Conservation (phyloP, 2,888 invertebrate species). For the Mantis religiosa region DNA sequence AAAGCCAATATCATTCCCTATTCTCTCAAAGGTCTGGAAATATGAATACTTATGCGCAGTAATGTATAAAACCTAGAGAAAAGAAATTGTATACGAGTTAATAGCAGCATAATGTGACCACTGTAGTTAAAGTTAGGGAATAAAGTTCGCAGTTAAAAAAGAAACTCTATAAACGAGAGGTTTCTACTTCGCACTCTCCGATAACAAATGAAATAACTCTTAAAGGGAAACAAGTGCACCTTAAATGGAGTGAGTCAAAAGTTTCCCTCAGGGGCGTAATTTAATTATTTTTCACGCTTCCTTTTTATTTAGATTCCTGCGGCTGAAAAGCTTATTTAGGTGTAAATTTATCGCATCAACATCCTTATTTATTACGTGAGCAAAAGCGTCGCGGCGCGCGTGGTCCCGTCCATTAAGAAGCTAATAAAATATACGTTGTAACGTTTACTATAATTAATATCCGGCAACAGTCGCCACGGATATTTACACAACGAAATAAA, state of each 20-base stretch:
- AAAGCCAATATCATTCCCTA: no score
- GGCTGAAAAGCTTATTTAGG: neutral
- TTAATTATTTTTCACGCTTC: neutral
- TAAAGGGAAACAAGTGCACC: neutral
- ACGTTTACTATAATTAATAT: neutral
- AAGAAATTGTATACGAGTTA: no score
- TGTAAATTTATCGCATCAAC: neutral
- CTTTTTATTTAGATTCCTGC: neutral
- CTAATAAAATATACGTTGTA: neutral
- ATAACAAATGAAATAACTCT: no score
- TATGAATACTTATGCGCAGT: no score
- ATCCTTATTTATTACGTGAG: neutral
- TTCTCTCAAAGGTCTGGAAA: no score
- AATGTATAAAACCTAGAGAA: no score
- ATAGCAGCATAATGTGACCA: no score
- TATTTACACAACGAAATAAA: neutral
- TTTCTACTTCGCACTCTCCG: no score
- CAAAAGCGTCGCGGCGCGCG: neutral
- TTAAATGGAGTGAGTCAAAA: neutral
- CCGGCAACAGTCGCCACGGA: neutral
- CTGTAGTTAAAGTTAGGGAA: no score
- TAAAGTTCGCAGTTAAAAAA: no score
- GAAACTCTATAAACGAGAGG: no score
- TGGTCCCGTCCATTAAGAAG: neutral
- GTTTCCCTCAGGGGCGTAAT: neutral